Evolutionary conservation across 2,113 vertebrate species (phyloP), one percentile per base, ranked within the genome.

Genomic region (Pleuronectes platessa): DNA sequence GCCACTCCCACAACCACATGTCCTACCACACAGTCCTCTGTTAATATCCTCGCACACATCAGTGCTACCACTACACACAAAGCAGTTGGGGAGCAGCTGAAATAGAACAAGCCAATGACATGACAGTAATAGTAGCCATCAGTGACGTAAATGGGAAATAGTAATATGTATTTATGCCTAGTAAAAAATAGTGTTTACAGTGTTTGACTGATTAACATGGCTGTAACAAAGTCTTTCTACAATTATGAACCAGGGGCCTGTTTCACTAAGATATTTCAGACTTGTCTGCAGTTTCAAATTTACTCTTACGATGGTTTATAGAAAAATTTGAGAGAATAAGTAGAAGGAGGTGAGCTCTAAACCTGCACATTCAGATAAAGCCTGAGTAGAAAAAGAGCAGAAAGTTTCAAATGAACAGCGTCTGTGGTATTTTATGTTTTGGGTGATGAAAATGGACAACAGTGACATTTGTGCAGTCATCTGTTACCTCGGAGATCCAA

Each of bases 81-180:
- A 86, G 71, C 91, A 93, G 79, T 85, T 59, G 74, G 84, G 86
- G 69, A 91, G 73, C 90, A 86, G 90, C 92, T 93, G 92, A 88
- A 93, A 93, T 84, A 93, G 82, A 92, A 89, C 82, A 90, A 88
- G 89, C 82, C 89, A 55, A 74, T 86, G 76, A 88, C 83, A 87
- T 74, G 70, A 90, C 82, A 91, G 78, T 71, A 66, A 86, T 55
- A 61, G 68, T 12, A 77, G 62, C 58, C 68, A 77, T 83, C 61
- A 83, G 85, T 78, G 27, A 66, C 15, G 79, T 21, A 23, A 59
- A 71, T 60, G 45, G n/a, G 45, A 82, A 40, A 83, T 60, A 37
- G 40, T 12, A 42, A 9, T 51, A 18, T 51, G 15, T 51, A 18
- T 51, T 45, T 63, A 26, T 71, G 26, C 62, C 14, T 24, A 31